Evolutionary conservation across 1,140 invertebrate genomes (phyloP), one percentile per base, ranked within the genome.

Genomic region (Drosophila busckii): DNA sequence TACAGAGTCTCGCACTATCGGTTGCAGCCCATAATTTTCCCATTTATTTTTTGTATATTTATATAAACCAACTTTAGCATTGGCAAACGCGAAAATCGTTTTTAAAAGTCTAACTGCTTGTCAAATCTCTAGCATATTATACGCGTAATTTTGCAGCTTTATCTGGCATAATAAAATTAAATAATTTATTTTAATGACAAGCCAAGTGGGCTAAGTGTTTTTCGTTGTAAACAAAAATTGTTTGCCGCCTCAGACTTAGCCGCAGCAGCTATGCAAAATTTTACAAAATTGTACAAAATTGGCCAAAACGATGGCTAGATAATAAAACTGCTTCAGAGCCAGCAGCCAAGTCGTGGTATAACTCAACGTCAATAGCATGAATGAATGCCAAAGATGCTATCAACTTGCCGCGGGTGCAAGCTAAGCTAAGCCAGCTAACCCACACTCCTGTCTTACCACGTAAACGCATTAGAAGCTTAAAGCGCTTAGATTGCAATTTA

Each of bases 141-240:
- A 19, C 52, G 41, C 49, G 54, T 76, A 67, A 76, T 65, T 64
- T 69, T 31, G 26, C 60, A 61, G 46, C 25, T 68, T 75, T 71
- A 73, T 73, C 59, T 25, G 40, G 41, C 73, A 67, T 73, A 82
- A 80, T 80, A 73, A 80, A 80, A 82, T 80, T 75, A 80, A 80
- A 80, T 75, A 82, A 80, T 80, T 80, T 80, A 75, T 75, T 75
- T 80, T 55, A 80, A 80, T 80, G 69, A 64, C 58, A 31, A 38
- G 41, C 28, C 49, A 46, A 34, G 59, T 50, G 70, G 73, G 69
- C 64, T 80, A 80, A 80, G 73, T 80, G 73, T 69, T 80, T 80
- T 80, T 80, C 49, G 73, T 41, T 80, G 73, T 80, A 61, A 55
- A 80, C 48, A 7, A 7, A 0, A 29, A 25, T 22, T 19, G 38